Base-by-base conservation (phyloP, 2,888 invertebrate species). In the Tortrix viridana region DNA sequence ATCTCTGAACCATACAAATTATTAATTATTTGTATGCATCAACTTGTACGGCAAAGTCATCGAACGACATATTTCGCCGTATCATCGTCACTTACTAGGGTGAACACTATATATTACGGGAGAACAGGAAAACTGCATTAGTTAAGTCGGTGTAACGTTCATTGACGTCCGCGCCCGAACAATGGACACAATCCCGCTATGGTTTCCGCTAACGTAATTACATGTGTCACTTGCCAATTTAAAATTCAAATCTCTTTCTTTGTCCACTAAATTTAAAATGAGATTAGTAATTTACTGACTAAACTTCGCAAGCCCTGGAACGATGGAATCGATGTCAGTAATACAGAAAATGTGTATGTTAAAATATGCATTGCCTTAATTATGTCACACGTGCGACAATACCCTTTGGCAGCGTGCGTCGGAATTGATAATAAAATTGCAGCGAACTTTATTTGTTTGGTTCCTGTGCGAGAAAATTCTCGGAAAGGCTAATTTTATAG, bases 161-260 rank as follows among this genome's bases (percentile, higher is more conserved):
- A 60, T 50, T 53, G 49, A 38, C 63, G 55, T 54, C 23, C 43
- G 47, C 41, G 32, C 32, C 3, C 12, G 46, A 63, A 60, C 61
- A 54, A 62, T 54, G 54, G 47, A 37, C 23, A 46, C 52, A 47
- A 22, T 38, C 48, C 55, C 66, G 46, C 50, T 52, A 63, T 66
- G 59, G 50, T 50, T 59, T 59, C 52, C 47, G 59, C 59, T 63
- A 65, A 66, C 63, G 59, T 55, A 63, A 63, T 84, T 85, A 84
- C 79, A 74, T 84, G 81, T 84, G 84, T 85, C 86, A 83, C 77
- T 74, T 74, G 64, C 73, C 68, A 68, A 86, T 88, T 88, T 86
- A 84, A 83, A 87, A 75, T 88, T 83, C 82, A 85, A 88, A 88
- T 87, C 64, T 77, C 77, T 75, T 50, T 61, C 65, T 66, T 69